Evolutionary conservation across 2,888 invertebrate species (phyloP).

Genomic region (Himalopsyche anomala): DNA sequence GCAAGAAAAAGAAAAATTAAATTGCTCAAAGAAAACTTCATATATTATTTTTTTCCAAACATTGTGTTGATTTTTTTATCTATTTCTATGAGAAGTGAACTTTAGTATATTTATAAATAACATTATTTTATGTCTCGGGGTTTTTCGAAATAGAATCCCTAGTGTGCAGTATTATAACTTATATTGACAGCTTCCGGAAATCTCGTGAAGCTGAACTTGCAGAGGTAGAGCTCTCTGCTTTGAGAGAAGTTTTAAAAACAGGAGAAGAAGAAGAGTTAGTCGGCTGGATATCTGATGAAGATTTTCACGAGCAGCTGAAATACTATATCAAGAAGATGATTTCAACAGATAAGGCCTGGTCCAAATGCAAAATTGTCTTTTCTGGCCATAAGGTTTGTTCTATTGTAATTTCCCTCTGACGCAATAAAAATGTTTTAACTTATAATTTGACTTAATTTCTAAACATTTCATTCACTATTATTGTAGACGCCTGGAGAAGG

Average conservation of each 20-base stretch:
- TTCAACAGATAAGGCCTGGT: slow-evolving; percentile 91
- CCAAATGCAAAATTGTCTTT: slow-evolving; percentile 88
- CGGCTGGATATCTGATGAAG: slow-evolving; percentile 98
- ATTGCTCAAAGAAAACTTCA: no score
- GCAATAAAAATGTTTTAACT: not conserved
- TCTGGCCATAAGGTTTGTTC: slow-evolving; percentile 92
- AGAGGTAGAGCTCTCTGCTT: slow-evolving; percentile 85
- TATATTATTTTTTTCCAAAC: no score
- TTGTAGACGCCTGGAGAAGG: slow-evolving; percentile 95
- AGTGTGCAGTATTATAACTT: not conserved
- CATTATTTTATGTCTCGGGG: no score
- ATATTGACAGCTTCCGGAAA: slow-evolving; percentile 83
- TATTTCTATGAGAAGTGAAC: no score
- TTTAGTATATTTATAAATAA: no score
- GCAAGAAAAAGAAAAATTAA: no score
- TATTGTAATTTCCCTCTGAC: not conserved
- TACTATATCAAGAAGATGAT: slow-evolving; percentile 92
- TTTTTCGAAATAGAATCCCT: no score
- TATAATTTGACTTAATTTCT: no score
- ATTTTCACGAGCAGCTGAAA: slow-evolving; percentile 89
- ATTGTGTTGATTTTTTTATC: no score
- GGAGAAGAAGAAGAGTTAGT: slow-evolving; percentile 87
- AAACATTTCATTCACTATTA: slow-evolving; percentile 43
- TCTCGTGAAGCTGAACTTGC: slow-evolving; percentile 89
- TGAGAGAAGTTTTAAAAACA: slow-evolving; percentile 87